Base-by-base conservation (phyloP, 2,113 vertebrate genomes). In the Prietella phreatophila region DNA sequence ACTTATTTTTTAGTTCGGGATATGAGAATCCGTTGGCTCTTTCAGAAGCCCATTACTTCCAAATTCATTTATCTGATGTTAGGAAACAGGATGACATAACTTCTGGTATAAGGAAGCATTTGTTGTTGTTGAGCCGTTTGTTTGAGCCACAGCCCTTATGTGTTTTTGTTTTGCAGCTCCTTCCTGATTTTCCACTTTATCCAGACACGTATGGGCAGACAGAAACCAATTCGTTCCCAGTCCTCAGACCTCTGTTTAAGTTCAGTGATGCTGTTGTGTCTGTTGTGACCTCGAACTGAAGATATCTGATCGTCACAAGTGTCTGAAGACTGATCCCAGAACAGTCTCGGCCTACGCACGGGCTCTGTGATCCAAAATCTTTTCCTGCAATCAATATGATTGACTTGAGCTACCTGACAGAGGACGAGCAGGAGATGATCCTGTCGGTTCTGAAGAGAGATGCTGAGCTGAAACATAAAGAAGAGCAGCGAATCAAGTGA, bases 331-430 rank as follows among this genome's bases (percentile, higher is more conserved):
- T 63, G 71, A 10, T 79, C 58, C 27, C 42, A 79, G 33, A 88
- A 56, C 30, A 79, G 30, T 80, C 36, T 81, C 42, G 19, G 30
- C 67, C 9, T 55, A n/a, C 36, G 19, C 25, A 67, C 79, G n/a
- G 15, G 63, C 50, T 30, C 2, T 33, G 39, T 85, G 85, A 75
- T 82, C 76, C 75, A 79, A 87, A 84, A 60, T 47, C 82, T 79
- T 61, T 82, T 63, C 50, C 36, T 47, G 73, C 56, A 69, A 20
- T 86, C 86, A 95, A 92, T 93, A 99, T 99, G 98, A 97, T 99
- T 36, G 98, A 99, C 91, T 92, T 99, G 91, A 97, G 97, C 89
- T 97, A 97, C 89, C 93, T 99, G 90, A 97, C 97, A 0, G 97
- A 97, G 79, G 96, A 97, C 79, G 98, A 99, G 76, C 97, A 98